Evolutionary conservation across 64 coral and sea anemone genomes (phyloP).

Genomic region (Stylophora pistillata): DNA sequence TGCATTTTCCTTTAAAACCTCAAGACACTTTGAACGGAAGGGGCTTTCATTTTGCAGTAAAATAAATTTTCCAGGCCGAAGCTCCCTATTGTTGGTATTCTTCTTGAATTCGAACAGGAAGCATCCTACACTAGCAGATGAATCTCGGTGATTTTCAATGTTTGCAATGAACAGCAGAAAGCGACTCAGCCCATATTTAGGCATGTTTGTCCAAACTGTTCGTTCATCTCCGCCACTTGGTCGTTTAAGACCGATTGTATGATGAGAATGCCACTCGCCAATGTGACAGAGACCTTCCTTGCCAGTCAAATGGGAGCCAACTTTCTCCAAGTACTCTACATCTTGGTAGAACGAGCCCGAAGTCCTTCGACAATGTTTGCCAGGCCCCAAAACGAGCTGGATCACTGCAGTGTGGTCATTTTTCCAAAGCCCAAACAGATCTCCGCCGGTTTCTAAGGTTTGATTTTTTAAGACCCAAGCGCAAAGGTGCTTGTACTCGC

Average conservation of each 20-base stretch:
- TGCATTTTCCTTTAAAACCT: not conserved
- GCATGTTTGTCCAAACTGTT: slow-evolving; percentile 72
- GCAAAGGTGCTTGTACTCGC: slow-evolving; percentile 56
- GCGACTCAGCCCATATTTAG: slow-evolving; percentile 47
- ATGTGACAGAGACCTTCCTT: slow-evolving; percentile 75
- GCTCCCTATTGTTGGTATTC: not conserved
- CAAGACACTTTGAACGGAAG: slow-evolving; percentile 5
- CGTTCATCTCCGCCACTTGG: slow-evolving; percentile 75
- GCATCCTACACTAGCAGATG: not conserved
- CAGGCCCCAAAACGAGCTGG: slow-evolving; percentile 73
- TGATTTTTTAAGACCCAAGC: slow-evolving; percentile 65
- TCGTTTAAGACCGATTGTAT: slow-evolving; percentile 57
- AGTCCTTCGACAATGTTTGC: slow-evolving; percentile 39
- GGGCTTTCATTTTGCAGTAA: slow-evolving; percentile 27
- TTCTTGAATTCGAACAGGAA: slow-evolving; percentile 53
- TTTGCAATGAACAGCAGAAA: slow-evolving; percentile 71
- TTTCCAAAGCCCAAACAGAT: slow-evolving; percentile 82
- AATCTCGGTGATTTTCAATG: not conserved
- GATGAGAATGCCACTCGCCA: slow-evolving; percentile 90
- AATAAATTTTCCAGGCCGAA: slow-evolving; percentile 9
- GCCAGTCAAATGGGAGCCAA: slow-evolving; percentile 45
- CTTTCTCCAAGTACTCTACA: slow-evolving; percentile 56
- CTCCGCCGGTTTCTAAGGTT: slow-evolving; percentile 69
- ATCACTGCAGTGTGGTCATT: slow-evolving; percentile 48
- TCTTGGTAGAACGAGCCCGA: slow-evolving; percentile 71